phyloP scores from a whole-genome alignment of 2,113 vertebrate genomes.

The Passer montanus region DNA sequence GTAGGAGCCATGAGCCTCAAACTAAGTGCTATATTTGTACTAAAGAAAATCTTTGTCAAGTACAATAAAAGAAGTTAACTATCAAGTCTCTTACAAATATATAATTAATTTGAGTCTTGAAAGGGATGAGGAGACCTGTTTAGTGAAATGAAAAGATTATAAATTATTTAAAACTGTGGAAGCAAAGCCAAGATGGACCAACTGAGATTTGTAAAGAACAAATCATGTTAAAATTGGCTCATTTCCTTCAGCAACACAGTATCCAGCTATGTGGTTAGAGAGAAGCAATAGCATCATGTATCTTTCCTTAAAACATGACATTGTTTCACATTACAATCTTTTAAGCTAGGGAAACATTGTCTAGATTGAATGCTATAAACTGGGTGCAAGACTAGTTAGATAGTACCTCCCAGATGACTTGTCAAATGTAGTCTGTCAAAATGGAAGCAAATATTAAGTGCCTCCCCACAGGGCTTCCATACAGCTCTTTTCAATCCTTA shows the following conservation, averaged over 20 bases:
- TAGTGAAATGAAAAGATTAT: neutral
- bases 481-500: neutral
- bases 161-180: conserved; percentile 29
- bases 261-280: neutral
- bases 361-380: neutral
- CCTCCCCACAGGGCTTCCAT: neutral
- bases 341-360: neutral
- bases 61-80: neutral
- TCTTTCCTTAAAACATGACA: conserved; percentile 41
- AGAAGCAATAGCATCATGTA: neutral
- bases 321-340: conserved; percentile 3
- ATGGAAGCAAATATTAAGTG: conserved; percentile 28
- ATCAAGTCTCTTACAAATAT: neutral
- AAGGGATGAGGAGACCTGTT: neutral
- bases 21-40: neutral
- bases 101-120: neutral
- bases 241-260: neutral
- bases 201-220: conserved; percentile 11
- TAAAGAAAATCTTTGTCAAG: neutral
- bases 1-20: neutral
- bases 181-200: neutral
- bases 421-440: neutral
- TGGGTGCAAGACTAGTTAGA: neutral
- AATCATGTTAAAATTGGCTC: neutral
- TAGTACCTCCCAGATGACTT: neutral